Conservation (phyloP, 2,113 vertebrate species). For the Meriones unguiculatus region DNA sequence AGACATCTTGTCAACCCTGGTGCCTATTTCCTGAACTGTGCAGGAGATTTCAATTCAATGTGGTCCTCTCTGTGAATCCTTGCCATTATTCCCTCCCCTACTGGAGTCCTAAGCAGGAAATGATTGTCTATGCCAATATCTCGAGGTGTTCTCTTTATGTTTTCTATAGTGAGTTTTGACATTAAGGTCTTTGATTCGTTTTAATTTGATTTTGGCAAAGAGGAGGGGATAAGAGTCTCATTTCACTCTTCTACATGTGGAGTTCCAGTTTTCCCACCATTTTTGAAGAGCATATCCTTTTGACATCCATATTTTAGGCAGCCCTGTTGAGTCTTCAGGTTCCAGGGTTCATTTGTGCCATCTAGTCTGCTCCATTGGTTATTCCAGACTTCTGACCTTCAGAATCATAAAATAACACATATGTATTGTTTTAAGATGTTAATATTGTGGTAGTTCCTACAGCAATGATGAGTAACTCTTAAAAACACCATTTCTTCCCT, state of each 20-base stretch:
- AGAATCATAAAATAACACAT: slow-evolving; percentile 28
- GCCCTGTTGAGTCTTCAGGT: not conserved
- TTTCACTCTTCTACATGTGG: not conserved
- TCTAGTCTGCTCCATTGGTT: not conserved
- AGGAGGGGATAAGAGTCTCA: not conserved
- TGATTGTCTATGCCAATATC: not conserved
- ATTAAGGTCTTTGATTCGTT: not conserved
- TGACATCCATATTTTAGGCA: not conserved
- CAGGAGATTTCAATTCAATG: not conserved
- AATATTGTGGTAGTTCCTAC: not conserved
- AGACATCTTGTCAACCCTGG: not conserved
- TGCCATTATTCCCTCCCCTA: not conserved
- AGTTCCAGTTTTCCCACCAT: not conserved
- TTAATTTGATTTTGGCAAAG: not conserved
- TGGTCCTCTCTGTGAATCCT: not conserved
- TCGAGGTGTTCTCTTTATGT: not conserved
- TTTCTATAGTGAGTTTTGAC: not conserved
- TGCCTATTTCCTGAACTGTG: not conserved
- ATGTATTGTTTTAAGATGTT: not conserved
- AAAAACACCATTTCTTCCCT: not conserved
- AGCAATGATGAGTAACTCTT: not conserved
- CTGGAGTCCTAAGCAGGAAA: not conserved
- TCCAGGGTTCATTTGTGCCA: not conserved
- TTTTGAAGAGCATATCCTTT: not conserved
- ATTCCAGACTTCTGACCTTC: not conserved